Evolutionary conservation across 2,888 invertebrate species (phyloP), one percentile per base, ranked within the genome.

Genomic region (Calephelis perditalis): DNA sequence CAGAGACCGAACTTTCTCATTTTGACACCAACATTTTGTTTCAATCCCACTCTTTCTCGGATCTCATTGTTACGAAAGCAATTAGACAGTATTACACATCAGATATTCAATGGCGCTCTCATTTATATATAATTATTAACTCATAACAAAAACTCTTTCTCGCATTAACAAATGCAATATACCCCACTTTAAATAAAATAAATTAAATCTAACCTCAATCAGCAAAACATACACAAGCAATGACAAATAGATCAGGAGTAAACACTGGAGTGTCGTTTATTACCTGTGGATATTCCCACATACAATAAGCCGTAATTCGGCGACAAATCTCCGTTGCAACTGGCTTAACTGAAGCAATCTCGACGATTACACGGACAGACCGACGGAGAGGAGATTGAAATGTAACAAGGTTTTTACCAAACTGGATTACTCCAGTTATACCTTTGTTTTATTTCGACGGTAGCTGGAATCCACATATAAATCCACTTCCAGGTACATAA

Each of bases 341-440:
- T 59, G 57, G 57, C 58, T 63, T 60, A 63, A 61, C 56, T 58
- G 52, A 47, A 37, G 57, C 54, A 73, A 76, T 77, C 70, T 68
- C 63, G 55, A 65, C 64, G 71, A 60, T 60, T 60, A 60, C 59
- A 60, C 58, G 44, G 59, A 60, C 59, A 56, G 59, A 59, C 59
- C 55, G 59, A 60, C 59, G 57, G 44, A 43, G 62, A 59, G 63
- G 67, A 67, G 66, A 69, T 67, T 68, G 68, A 65, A 66, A 64
- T 58, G 64, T 67, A 68, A 67, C 68, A 63, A 63, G 67, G 65
- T 67, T 67, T 66, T 65, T 65, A 63, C 67, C 60, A 63, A 60
- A 60, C 59, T 56, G 59, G 59, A 60, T 60, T 60, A 60, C 59
- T 43, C 55, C 59, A 55, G 59, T 60, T 56, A 56, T 60, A 45